Evolutionary conservation across 1,140 invertebrate genomes (phyloP), one percentile per base, ranked within the genome.

Genomic region (Oppia nitens): DNA sequence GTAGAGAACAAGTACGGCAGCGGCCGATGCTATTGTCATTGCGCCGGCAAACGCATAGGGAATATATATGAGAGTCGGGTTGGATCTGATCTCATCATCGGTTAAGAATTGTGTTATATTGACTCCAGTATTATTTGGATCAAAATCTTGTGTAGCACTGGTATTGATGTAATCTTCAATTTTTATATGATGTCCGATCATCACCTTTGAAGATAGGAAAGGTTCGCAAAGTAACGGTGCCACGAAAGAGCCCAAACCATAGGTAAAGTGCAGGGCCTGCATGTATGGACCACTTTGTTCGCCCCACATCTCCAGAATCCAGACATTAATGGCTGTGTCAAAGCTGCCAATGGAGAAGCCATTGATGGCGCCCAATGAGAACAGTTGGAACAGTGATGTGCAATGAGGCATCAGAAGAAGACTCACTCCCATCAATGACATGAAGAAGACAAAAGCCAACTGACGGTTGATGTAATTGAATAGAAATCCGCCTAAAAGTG

Each of bases 181-280:
- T 20, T 49, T 49, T 23, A 49, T 4, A 14, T 4, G 20, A 23
- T 20, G 24, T 51, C 3, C 20, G 25, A 2, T 17, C 12, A 21
- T 24, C 25, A 25, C 27, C 26, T 60, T 53, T 21, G 21, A 47
- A 23, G 62, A 66, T 14, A 77, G 65, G 60, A 76, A 78, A 0
- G 73, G 72, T 23, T 70, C 69, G 6, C 73, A 71, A 23, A 78
- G 60, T 2, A 77, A 66, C 14, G 76, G 76, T 17, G 76, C 74
- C 40, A 77, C 62, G 59, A 76, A 75, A 1, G 75, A 73, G 27
- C 76, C 77, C 29, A 77, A 59, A 21, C 73, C 75, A 69, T 77
- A 77, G 23, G 71, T 71, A 66, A 77, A 77, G 60, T 78, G 76
- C 27, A 78, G 58, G 3, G 73, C 67, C 64, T 78, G 77, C 61